phyloP scores from a whole-genome alignment of 2,797 vertebrate species.

The Morelia viridis region DNA sequence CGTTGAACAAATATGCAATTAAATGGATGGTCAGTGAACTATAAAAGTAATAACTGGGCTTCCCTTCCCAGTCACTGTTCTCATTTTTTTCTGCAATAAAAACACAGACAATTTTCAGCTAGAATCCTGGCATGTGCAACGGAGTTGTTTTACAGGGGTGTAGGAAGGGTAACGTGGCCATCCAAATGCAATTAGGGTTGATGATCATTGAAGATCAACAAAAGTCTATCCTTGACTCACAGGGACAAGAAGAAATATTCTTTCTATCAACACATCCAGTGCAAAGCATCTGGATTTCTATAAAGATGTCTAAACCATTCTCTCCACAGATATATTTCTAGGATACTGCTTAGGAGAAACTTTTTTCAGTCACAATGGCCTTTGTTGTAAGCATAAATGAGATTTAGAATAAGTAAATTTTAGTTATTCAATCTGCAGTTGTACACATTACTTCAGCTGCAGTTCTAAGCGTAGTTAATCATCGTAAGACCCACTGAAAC shows the following conservation, averaged over 20 bases:
- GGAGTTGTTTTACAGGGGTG: background rate
- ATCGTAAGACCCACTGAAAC: background rate
- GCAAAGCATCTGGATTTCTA: background rate
- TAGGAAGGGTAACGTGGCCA: background rate
- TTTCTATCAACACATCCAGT: background rate
- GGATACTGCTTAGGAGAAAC: background rate
- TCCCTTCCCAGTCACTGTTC: background rate
- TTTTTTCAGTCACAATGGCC: background rate
- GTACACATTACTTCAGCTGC: background rate
- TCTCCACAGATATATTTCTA: background rate
- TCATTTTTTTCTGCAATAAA: background rate
- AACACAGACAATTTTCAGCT: background rate
- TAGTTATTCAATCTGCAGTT: background rate
- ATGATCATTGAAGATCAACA: background rate
- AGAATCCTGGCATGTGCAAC: background rate
- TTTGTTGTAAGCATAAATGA: too few species aligned
- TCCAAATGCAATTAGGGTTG: background rate
- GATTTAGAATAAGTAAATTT: background rate
- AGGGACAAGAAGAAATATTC: background rate
- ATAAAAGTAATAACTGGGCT: background rate
- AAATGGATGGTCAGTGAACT: background rate
- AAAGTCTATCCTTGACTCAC: background rate
- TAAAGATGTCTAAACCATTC: background rate
- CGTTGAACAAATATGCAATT: background rate
- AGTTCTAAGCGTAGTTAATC: background rate